Percentiles rank a stretch among this genome's conserved stretches.
Conservation (phyloP, 2,888 invertebrate species). For the Liopterus haemorrhoidalis region DNA sequence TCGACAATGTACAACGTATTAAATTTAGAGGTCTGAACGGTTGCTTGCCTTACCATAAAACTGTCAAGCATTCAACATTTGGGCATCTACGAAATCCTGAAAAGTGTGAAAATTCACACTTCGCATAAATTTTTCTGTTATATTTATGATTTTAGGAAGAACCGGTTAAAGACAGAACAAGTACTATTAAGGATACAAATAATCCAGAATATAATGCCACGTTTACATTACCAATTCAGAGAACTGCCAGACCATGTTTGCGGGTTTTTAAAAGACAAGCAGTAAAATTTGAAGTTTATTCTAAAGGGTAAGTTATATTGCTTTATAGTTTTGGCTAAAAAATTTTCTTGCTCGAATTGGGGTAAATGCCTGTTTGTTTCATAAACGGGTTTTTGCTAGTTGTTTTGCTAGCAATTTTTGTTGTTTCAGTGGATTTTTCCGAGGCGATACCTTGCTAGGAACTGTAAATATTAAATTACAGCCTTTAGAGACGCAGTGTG, state of each 20-base stretch:
- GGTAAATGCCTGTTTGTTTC: conserved; percentile 19
- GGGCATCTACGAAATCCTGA: no score
- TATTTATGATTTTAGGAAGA: conserved; percentile 66
- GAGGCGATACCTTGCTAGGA: conserved; percentile 81
- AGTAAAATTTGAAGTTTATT: conserved; percentile 86
- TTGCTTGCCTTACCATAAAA: no score
- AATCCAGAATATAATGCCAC: conserved; percentile 83
- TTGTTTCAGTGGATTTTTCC: conserved; percentile 90
- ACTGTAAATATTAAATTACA: conserved; percentile 77
- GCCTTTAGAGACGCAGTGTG: conserved; percentile 81
- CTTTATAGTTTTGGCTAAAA: neutral
- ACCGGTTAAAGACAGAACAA: conserved; percentile 68
- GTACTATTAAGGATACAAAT: conserved; percentile 73
- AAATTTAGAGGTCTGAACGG: no score
- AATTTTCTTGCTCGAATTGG: neutral
- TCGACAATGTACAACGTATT: no score
- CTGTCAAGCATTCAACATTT: no score
- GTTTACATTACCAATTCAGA: conserved; percentile 72
- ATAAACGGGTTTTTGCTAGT: conserved; percentile 40
- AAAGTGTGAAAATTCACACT: no score
- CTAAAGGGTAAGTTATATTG: conserved; percentile 70
- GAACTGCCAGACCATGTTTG: conserved; percentile 72
- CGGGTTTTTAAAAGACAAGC: conserved; percentile 83
- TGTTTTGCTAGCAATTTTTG: conserved; percentile 46
- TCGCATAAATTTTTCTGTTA: no score